Evolutionary conservation across 2,888 invertebrate genomes (phyloP).

Genomic region (Drosophila longiperda): DNA sequence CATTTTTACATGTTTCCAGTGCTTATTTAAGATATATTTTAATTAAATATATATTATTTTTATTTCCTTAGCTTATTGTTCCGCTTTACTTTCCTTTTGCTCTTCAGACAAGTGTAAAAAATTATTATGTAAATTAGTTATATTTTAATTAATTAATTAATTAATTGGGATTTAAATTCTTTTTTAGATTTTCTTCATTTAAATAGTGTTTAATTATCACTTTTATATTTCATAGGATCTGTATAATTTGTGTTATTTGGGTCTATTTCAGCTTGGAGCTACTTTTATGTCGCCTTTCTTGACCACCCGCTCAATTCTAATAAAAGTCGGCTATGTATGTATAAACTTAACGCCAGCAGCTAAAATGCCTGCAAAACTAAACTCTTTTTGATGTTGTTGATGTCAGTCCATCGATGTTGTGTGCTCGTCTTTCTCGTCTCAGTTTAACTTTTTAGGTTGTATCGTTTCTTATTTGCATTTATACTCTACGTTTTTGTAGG

Average conservation of each 20-base stretch:
- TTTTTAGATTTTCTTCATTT: not conserved
- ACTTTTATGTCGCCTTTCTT: conserved; percentile 29
- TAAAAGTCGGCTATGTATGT: conserved; percentile 31
- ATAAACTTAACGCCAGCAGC: conserved; percentile 7
- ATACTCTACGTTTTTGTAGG: conserved; percentile 85
- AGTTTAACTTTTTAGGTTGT: conserved; percentile 2
- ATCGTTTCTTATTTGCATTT: not conserved
- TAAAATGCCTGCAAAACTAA: conserved; percentile 4
- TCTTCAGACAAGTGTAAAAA: not conserved
- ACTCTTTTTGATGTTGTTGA: conserved; percentile 21
- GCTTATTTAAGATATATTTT: not conserved
- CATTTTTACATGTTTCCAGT: not conserved
- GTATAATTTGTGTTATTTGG: conserved; percentile 22
- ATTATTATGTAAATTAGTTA: not conserved
- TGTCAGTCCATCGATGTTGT: conserved; percentile 32
- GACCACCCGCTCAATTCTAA: conserved; percentile 14
- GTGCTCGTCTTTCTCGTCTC: conserved; percentile 10
- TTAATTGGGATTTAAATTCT: not conserved
- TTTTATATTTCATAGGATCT: conserved; percentile 11
- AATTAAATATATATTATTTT: not conserved
- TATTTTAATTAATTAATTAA: too few species aligned
- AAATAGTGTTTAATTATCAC: conserved; percentile 1
- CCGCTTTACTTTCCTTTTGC: not conserved
- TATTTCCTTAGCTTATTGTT: not conserved
- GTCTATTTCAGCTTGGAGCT: conserved; percentile 12